Evolutionary conservation across 2,797 vertebrate genomes (phyloP).

Genomic region (Coilia nasus): DNA sequence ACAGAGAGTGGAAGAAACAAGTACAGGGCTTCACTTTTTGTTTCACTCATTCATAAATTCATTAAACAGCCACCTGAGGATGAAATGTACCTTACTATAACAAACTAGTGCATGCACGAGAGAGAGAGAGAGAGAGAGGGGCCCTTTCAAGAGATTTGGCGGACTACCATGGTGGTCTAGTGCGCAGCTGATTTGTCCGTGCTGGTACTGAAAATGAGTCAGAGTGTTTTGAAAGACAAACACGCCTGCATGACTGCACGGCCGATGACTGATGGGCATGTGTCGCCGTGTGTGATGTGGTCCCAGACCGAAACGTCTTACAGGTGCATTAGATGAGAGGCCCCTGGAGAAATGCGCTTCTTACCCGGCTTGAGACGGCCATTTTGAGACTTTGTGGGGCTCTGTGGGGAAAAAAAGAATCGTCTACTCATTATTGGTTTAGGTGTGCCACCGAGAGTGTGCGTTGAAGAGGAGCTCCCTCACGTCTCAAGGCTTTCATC

Average conservation of each 20-base stretch:
- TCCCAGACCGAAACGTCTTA: constrained; percentile 35
- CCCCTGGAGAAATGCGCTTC: neutral
- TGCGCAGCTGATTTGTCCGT: neutral
- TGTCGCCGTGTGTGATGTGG: constrained; percentile 28
- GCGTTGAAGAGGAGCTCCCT: constrained; percentile 33
- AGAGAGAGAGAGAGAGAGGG: too few species aligned
- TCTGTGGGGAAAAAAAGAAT: neutral
- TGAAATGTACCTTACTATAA: constrained; percentile 11
- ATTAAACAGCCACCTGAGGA: neutral
- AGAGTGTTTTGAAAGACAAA: constrained; percentile 30
- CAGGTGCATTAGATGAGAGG: constrained; percentile 41
- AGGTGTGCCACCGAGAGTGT: constrained; percentile 25
- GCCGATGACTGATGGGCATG: constrained; percentile 30
- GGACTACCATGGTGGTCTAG: constrained; percentile 27
- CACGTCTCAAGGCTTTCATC: constrained; percentile 44
- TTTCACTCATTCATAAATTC: neutral
- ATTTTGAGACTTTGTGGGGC: constrained; percentile 34
- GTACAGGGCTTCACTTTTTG: neutral
- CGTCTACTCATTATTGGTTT: constrained; percentile 35
- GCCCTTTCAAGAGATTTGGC: neutral
- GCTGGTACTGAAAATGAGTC: constrained; percentile 20
- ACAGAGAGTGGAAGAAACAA: neutral
- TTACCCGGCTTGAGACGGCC: constrained; percentile 40
- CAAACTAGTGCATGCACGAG: neutral
- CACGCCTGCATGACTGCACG: constrained; percentile 39